Conservation (phyloP, 2,113 vertebrate genomes). For the Lanius ludovicianus region DNA sequence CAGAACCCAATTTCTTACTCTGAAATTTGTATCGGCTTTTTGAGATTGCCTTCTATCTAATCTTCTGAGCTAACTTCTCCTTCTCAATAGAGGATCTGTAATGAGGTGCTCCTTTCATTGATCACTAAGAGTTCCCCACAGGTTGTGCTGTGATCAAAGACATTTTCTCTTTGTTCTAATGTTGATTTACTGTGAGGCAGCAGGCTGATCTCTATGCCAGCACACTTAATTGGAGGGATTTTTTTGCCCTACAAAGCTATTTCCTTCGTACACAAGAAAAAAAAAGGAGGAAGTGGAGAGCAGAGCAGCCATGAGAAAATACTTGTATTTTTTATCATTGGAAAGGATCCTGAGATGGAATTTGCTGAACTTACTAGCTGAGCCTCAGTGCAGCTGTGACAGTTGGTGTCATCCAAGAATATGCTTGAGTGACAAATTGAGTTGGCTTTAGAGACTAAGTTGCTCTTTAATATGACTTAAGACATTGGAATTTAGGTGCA, state of each 20-base stretch:
- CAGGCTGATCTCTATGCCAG: neutral
- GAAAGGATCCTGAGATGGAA: neutral
- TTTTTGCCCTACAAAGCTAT: neutral
- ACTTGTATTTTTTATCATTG: neutral
- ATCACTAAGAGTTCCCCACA: neutral
- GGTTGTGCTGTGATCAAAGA: neutral
- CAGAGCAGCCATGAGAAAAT: neutral
- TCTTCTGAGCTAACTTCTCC: neutral
- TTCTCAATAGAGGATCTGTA: neutral
- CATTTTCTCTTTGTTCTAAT: neutral
- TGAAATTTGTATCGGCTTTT: neutral
- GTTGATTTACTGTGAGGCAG: neutral
- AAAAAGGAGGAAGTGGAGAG: fast-evolving
- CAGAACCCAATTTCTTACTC: neutral
- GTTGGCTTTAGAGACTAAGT: neutral
- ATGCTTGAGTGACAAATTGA: neutral
- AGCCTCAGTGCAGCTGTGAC: neutral
- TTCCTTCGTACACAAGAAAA: neutral
- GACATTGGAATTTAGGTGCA: neutral
- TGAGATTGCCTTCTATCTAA: neutral
- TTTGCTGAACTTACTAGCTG: neutral
- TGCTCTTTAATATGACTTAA: neutral
- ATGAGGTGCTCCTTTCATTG: neutral
- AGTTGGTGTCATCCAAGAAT: neutral
- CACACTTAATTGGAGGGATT: neutral